phyloP scores from a whole-genome alignment of 2,797 vertebrate species.

The Phrynocephalus forsythii region DNA sequence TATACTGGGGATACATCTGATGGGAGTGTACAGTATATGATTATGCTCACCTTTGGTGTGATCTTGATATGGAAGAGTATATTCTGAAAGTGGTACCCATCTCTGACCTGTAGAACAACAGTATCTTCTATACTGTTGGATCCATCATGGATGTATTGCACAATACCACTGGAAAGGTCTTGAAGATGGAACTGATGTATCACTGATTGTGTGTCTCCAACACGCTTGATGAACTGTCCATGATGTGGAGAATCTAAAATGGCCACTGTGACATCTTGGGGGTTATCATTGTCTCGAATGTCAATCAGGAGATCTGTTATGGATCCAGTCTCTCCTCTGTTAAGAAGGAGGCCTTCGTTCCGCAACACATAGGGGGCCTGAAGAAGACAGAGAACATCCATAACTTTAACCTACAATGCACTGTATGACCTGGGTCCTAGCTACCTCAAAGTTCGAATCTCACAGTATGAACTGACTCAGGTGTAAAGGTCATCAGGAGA shows the following conservation, averaged over 20 bases:
- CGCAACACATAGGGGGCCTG: conserved; percentile 86
- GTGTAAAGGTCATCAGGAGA: too few species aligned
- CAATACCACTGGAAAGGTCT: conserved; percentile 81
- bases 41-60: conserved; percentile 81
- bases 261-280: conserved; percentile 84
- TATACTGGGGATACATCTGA: neutral
- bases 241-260: conserved; percentile 86
- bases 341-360: conserved; percentile 80
- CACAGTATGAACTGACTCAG: too few species aligned
- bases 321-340: conserved; percentile 70
- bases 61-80: conserved; percentile 84
- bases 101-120: conserved; percentile 86
- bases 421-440: too few species aligned
- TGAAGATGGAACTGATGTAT: conserved; percentile 80
- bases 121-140: conserved; percentile 78
- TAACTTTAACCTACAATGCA: too few species aligned
- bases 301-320: conserved; percentile 83
- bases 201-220: conserved; percentile 45
- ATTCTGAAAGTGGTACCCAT: conserved; percentile 91
- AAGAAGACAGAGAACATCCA: conserved; percentile 39
- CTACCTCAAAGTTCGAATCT: too few species aligned
- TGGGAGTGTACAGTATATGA: neutral
- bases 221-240: conserved; percentile 80
- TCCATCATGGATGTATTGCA: conserved; percentile 89
- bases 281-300: conserved; percentile 89